Conservation (phyloP, 2,888 invertebrate genomes). For the Eupithecia dodoneata region DNA sequence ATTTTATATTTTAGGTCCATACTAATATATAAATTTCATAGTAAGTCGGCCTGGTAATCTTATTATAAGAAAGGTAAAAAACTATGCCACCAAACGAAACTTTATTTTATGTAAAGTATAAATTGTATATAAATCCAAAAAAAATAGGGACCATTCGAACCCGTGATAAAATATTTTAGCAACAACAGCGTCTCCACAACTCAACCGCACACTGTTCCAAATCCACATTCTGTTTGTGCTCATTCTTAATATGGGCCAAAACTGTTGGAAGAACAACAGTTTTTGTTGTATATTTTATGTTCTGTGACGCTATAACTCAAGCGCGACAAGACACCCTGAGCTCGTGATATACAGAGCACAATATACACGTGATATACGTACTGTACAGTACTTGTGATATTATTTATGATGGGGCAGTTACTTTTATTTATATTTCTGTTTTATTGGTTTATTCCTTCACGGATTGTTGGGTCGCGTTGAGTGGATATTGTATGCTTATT, state of each 20-base stretch:
- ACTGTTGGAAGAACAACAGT: conserved; percentile 84
- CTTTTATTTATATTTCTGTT: conserved; percentile 77
- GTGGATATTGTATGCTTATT: conserved; percentile 63
- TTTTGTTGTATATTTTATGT: conserved; percentile 84
- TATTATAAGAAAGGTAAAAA: no score
- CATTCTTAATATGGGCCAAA: conserved; percentile 84
- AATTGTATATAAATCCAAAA: no score
- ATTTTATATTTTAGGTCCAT: no score
- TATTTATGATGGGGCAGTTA: conserved; percentile 74
- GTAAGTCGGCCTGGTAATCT: no score
- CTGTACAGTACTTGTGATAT: conserved; percentile 57
- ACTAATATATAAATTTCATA: no score
- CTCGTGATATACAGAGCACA: conserved; percentile 46
- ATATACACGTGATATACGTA: conserved; percentile 65
- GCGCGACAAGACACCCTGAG: conserved; percentile 75
- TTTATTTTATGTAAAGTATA: no score
- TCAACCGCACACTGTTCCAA: conserved; percentile 59
- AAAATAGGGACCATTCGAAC: neutral
- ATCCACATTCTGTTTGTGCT: conserved; percentile 82
- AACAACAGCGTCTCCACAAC: conserved; percentile 56
- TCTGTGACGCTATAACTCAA: conserved; percentile 82
- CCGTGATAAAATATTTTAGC: conserved; percentile 30
- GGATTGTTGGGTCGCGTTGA: conserved; percentile 73
- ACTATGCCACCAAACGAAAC: no score
- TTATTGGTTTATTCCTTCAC: conserved; percentile 79